Percentiles rank a stretch among this genome's conserved stretches.
These are phyloP conservation scores for Drosophila pectinifera DNA, from an alignment of 1,140 invertebrate genomes.

Conservation along the genomic window DNA sequence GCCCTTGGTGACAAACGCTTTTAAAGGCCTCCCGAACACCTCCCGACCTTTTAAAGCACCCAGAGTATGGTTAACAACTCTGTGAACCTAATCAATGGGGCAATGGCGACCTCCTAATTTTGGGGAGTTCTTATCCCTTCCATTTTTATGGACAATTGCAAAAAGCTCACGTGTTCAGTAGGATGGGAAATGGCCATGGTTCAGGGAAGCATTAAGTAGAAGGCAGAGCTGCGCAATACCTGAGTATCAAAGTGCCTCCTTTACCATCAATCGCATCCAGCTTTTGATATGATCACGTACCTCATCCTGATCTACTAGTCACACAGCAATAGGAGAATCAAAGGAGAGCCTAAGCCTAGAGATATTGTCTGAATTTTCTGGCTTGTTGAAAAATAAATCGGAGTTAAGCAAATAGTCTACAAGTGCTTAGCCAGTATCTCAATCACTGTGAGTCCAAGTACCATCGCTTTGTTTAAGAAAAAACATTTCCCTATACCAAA, in stretches of 20 bases:
- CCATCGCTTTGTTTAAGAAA: background rate
- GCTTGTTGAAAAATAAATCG: background rate
- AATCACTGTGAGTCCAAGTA: background rate
- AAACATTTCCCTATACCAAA: background rate
- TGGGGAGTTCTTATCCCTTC: no score
- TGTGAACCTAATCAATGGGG: no score
- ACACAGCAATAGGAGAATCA: slow-evolving; percentile 11
- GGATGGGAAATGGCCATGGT: background rate
- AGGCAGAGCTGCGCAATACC: background rate
- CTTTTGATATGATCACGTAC: background rate
- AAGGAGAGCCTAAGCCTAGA: background rate
- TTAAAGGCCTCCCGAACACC: no score
- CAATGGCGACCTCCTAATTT: no score
- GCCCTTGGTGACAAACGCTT: no score
- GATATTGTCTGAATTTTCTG: background rate
- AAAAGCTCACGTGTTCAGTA: background rate
- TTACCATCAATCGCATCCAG: background rate
- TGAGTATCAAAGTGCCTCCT: background rate
- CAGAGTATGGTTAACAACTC: no score
- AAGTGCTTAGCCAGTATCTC: background rate
- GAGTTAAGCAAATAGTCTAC: background rate
- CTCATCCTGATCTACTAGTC: slow-evolving; percentile 4
- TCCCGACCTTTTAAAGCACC: no score
- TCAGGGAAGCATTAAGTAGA: background rate
- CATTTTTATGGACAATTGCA: no score